Percentiles rank a stretch among this genome's conserved stretches.
Conservation (phyloP, 2,888 invertebrate species). For the Drosophila acutilabella region DNA sequence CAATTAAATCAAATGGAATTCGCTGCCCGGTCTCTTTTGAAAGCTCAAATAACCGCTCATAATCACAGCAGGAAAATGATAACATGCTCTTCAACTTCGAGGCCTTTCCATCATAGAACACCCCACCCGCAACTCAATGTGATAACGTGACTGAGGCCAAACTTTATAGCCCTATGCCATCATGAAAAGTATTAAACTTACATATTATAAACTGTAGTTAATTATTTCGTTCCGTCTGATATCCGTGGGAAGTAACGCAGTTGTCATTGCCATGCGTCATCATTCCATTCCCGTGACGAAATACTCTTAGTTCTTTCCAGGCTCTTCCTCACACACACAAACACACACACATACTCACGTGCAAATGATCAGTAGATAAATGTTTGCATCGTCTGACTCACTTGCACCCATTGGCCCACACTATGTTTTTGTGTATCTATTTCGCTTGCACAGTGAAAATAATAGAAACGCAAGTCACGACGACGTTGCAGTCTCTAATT, state of each 20-base stretch:
- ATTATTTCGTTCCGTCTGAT: slow-evolving; percentile 23
- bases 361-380: slow-evolving; percentile 31
- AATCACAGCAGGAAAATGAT: slow-evolving; percentile 35
- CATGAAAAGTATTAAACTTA: slow-evolving; percentile 7
- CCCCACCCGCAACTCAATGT: neutral
- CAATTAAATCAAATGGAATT: slow-evolving; percentile 33
- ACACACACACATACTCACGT: neutral
- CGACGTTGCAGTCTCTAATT: slow-evolving; percentile 29
- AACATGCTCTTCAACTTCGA: slow-evolving; percentile 42
- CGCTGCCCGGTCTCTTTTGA: slow-evolving; percentile 19
- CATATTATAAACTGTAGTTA: neutral
- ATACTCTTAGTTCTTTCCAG: slow-evolving; percentile 17
- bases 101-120: slow-evolving; percentile 24
- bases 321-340: slow-evolving; percentile 6
- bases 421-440: neutral
- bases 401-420: slow-evolving; percentile 11
- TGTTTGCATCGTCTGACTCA: slow-evolving; percentile 26
- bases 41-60: slow-evolving; percentile 27
- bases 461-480: slow-evolving; percentile 53
- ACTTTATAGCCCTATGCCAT: slow-evolving; percentile 2
- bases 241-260: slow-evolving; percentile 33
- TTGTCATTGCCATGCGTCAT: slow-evolving; percentile 43
- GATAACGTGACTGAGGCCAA: neutral
- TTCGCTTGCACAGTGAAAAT: slow-evolving; percentile 22
- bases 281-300: slow-evolving; percentile 36